Conservation (phyloP, 2,797 vertebrate genomes). For the Lepus townsendii region DNA sequence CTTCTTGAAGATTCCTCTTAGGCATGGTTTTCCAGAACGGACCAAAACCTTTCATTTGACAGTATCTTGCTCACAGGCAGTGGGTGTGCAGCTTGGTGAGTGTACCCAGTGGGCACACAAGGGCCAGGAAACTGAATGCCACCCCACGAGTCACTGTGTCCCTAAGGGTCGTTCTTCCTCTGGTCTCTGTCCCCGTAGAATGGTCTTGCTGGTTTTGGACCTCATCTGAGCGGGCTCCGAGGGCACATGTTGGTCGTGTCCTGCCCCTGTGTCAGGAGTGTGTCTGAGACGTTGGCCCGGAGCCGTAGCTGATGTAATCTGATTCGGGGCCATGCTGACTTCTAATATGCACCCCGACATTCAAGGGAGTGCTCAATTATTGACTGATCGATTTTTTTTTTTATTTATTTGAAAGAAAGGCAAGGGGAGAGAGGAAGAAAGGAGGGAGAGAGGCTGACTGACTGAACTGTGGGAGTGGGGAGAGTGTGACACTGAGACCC, state of each 20-base stretch:
- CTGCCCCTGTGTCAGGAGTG: not conserved
- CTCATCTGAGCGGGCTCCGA: not conserved
- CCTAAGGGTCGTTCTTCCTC: not conserved
- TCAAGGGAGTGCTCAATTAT: not conserved
- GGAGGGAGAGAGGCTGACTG: too few species aligned
- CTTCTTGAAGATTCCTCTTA: too few species aligned
- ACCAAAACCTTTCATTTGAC: too few species aligned
- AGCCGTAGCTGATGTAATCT: not conserved
- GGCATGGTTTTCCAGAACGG: too few species aligned
- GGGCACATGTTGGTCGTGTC: not conserved
- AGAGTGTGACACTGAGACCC: too few species aligned
- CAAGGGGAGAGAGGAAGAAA: too few species aligned
- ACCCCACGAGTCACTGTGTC: not conserved
- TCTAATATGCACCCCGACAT: not conserved
- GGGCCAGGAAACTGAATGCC: not conserved
- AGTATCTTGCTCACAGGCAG: too few species aligned
- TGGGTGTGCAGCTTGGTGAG: not conserved
- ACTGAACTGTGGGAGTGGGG: too few species aligned
- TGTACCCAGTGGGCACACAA: not conserved
- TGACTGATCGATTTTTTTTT: too few species aligned
- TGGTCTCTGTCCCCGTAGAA: fast-evolving
- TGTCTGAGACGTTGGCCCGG: not conserved
- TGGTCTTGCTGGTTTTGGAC: not conserved
- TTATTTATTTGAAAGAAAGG: too few species aligned
- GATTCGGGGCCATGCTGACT: not conserved